Evolutionary conservation across 2,113 vertebrate genomes (phyloP).

Genomic region (Grammomys surdaster): DNA sequence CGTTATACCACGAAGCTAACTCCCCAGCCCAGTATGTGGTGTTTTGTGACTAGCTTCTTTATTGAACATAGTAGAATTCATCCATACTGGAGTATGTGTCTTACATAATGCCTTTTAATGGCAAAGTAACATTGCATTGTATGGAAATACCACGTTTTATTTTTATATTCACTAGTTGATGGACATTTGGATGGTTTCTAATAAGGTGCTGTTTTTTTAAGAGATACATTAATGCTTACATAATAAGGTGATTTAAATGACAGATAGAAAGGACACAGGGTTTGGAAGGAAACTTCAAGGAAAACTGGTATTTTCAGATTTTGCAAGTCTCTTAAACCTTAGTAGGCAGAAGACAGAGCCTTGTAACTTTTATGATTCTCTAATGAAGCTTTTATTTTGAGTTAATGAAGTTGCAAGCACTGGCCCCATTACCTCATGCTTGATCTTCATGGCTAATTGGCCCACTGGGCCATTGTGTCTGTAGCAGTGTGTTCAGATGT

Average conservation of each 20-base stretch:
- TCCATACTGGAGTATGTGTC: background rate
- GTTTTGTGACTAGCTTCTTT: conserved; percentile 41
- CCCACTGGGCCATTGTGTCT: conserved; percentile 53
- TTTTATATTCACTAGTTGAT: background rate
- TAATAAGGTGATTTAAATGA: conserved; percentile 27
- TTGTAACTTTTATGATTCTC: conserved; percentile 25
- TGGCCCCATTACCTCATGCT: conserved; percentile 45
- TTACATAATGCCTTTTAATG: conserved; percentile 11
- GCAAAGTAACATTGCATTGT: background rate
- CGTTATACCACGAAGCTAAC: background rate
- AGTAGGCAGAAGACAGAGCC: background rate
- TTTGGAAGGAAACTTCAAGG: conserved; percentile 38
- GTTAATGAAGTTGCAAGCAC: conserved; percentile 54
- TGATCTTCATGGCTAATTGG: conserved; percentile 41
- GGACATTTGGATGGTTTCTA: conserved; percentile 23
- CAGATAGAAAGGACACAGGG: conserved; percentile 11
- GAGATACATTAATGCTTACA: background rate
- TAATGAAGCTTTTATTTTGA: conserved; percentile 24
- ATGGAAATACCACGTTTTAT: background rate
- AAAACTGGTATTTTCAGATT: conserved; percentile 16
- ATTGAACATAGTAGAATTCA: background rate
- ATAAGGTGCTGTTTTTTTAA: background rate
- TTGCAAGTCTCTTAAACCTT: conserved; percentile 21
- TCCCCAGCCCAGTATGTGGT: background rate
- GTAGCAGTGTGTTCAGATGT: background rate